These are phyloP conservation scores for Asarcornis scutulata DNA, from an alignment of 2,113 vertebrate genomes.

Conservation along the genomic window DNA sequence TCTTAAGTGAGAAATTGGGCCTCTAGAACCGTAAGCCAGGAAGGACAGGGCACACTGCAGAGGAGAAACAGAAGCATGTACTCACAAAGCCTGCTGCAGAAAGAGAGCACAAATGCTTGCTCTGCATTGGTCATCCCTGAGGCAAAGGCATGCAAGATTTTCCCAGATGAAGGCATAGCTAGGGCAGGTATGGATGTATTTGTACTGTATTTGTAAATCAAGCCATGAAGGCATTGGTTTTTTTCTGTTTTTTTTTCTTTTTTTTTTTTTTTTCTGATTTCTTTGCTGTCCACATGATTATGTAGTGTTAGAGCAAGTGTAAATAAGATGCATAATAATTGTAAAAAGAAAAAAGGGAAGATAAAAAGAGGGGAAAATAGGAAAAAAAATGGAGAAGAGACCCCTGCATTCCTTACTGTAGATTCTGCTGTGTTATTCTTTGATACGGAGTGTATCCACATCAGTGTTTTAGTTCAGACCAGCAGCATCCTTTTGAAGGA, in stretches of 20 bases:
- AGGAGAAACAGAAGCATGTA: neutral
- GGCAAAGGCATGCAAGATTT: neutral
- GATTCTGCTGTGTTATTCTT: neutral
- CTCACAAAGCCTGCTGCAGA: neutral
- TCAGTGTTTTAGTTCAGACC: neutral
- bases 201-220: neutral
- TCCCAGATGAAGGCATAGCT: neutral
- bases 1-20: neutral
- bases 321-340: neutral
- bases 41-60: neutral
- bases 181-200: neutral
- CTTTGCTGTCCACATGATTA: neutral
- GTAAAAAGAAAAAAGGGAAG: neutral
- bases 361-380: neutral
- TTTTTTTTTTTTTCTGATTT: neutral
- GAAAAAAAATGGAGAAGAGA: neutral
- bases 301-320: neutral
- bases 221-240: neutral
- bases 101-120: neutral
- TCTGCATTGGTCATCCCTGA: neutral
- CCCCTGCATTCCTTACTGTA: neutral
- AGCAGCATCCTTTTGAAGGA: neutral
- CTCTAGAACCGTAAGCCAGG: neutral
- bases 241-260: neutral
- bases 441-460: neutral